A percentile compares a stretch with the other conserved stretches of the same genome.
These are phyloP conservation scores for Amblyornis subalaris DNA, from an alignment of 2,113 vertebrate species.

Conservation along the genomic window DNA sequence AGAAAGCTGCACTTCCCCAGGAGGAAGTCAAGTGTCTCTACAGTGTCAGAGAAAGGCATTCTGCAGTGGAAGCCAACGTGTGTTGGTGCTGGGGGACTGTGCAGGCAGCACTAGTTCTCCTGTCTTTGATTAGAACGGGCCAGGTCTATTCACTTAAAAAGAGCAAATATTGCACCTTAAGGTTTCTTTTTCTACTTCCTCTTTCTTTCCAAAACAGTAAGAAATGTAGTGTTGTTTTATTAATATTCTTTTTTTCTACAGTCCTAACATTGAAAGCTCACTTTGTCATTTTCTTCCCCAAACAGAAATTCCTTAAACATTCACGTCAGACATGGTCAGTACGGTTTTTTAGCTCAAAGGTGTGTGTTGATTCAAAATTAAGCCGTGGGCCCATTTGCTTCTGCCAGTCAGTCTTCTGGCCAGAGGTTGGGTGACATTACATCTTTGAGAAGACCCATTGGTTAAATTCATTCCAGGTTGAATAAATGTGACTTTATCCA, in stretches of 20 bases:
- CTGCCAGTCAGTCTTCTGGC: neutral
- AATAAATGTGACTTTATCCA: neutral
- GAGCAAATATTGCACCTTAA: neutral
- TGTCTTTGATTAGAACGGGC: no score
- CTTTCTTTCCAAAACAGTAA: neutral
- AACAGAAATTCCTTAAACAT: neutral
- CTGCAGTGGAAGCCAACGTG: neutral
- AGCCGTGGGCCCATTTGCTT: neutral
- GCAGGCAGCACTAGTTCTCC: no score
- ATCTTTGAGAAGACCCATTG: neutral
- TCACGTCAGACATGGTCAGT: neutral
- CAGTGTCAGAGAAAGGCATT: neutral
- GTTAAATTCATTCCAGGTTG: neutral
- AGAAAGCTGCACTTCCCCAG: conserved; percentile 40
- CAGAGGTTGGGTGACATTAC: neutral
- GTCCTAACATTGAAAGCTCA: neutral
- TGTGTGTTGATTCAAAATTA: neutral
- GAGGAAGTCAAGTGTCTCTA: conserved; percentile 55
- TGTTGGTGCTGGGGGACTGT: neutral
- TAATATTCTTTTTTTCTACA: neutral
- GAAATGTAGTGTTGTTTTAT: neutral
- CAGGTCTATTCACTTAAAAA: neutral
- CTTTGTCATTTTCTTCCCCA: neutral
- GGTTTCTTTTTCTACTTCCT: neutral
- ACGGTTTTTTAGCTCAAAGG: neutral